These are phyloP conservation scores for Champsocephalus gunnari DNA, from an alignment of 2,797 vertebrate genomes.

Conservation along the genomic window DNA sequence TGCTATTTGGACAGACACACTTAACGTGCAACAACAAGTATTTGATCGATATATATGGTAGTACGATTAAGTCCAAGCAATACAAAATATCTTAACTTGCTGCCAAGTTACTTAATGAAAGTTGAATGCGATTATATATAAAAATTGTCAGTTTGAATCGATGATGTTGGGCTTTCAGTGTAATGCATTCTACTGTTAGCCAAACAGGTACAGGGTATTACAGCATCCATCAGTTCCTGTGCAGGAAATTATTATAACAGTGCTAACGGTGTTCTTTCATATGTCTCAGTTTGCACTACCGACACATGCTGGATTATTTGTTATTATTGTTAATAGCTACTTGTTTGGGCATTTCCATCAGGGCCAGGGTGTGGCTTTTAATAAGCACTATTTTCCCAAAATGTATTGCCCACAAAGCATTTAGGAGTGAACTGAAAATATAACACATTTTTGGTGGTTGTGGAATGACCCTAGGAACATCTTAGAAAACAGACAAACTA, in stretches of 20 bases:
- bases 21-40: slow-evolving; percentile 3
- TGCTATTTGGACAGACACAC: slow-evolving; percentile 1
- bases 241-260: slow-evolving; percentile 13
- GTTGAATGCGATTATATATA: background rate
- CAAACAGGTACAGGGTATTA: background rate
- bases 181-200: slow-evolving; percentile 28
- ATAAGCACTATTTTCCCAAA: background rate
- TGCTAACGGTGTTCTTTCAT: background rate
- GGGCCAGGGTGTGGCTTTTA: background rate
- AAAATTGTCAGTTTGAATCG: slow-evolving; percentile 16
- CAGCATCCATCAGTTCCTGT: slow-evolving; percentile 22
- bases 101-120: slow-evolving; percentile 21
- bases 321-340: background rate
- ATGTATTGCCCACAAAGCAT: background rate
- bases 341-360: background rate
- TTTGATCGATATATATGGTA: slow-evolving; percentile 12
- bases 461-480: background rate
- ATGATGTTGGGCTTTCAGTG: slow-evolving; percentile 12
- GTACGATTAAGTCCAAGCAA: slow-evolving; percentile 13
- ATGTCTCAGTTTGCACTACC: background rate
- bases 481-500: background rate
- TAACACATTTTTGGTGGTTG: background rate
- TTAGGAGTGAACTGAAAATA: background rate
- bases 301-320: slow-evolving; percentile 5
- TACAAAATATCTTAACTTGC: background rate